Base-by-base conservation (phyloP, 2,888 invertebrate genomes). In the Eutolmus rufibarbis region DNA sequence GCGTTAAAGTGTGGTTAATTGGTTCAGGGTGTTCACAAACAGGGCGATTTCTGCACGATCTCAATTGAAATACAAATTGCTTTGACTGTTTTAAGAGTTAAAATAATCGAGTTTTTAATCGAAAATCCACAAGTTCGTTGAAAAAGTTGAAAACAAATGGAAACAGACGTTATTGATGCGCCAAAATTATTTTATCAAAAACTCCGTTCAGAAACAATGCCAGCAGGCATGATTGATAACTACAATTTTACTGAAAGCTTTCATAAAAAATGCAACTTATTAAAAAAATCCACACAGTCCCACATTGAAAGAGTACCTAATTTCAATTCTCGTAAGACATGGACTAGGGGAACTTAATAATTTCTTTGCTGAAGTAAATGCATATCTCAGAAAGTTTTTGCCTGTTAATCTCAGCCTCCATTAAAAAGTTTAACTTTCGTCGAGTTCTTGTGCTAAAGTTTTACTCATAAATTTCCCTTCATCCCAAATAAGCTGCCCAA, bases 361-460 rank as follows among this genome's bases (percentile, higher is more conserved):
- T 78, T 43, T 78, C 78, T 78, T 43, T 78, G 12, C 19, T 19
- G 19, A 78, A 78, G 78, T 78, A 78, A 78, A 78, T 78, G 78
- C 78, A 78, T 78, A 78, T 78, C 78, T 78, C 78, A 46, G 2
- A 78, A 78, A 78, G 12, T 78, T 78, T 78, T 78, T 78, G 19
- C 46, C 78, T 78, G 78, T 78, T 78, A 78, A 78, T 78, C 78
- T 78, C 46, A 12, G 12, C 78, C 78, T 78, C 78, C 78, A 78
- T 78, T 78, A 78, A 78, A 76, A 78, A 78, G 78, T 78, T 78
- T 46, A 78, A 78, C 78, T 78, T 78, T 78, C 78, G 19, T 43
- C 78, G 78, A 78, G 78, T 78, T 78, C 78, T 78, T 78, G 40
- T 40, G 40, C 78, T 78, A 78, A 78, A 78, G 78, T 78, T 78